phyloP scores from a whole-genome alignment of 2,888 invertebrate genomes.

The Digitonthophagus gazella region DNA sequence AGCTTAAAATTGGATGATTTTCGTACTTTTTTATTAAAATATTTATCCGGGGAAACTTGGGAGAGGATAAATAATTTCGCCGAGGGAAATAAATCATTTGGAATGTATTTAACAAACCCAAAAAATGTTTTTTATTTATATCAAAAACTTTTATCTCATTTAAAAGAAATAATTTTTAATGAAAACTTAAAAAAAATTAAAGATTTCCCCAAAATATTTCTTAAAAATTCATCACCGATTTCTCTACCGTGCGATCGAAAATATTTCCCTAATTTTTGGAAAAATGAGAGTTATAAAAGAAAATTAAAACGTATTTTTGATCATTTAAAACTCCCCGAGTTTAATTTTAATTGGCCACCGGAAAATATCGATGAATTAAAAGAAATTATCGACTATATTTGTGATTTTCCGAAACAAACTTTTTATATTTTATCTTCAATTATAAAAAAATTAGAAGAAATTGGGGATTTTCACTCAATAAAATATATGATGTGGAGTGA shows the following conservation, averaged over 20 bases:
- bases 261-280: conserved; percentile 65
- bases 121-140: conserved; percentile 61
- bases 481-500: conserved; percentile 55
- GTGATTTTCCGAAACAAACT: conserved; percentile 54
- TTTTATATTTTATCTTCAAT: conserved; percentile 52
- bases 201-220: conserved; percentile 1
- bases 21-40: conserved; percentile 56
- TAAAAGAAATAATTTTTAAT: conserved; percentile 61
- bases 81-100: conserved; percentile 50
- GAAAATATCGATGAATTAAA: conserved; percentile 51
- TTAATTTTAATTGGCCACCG: conserved; percentile 52
- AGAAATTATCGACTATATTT: conserved; percentile 54
- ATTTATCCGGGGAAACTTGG: conserved; percentile 65
- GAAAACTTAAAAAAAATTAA: conserved; percentile 59
- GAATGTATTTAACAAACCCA: conserved; percentile 56
- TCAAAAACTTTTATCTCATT: conserved; percentile 64
- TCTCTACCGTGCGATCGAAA: conserved; percentile 64
- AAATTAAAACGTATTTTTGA: conserved; percentile 58
- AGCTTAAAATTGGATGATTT: conserved; percentile 60
- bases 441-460: conserved; percentile 43
- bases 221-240: background rate
- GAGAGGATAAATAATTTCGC: conserved; percentile 53
- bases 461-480: conserved; percentile 49
- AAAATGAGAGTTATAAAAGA: conserved; percentile 53
- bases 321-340: conserved; percentile 57